phyloP scores from a whole-genome alignment of 2,888 invertebrate species.

The Nycteola revayana region DNA sequence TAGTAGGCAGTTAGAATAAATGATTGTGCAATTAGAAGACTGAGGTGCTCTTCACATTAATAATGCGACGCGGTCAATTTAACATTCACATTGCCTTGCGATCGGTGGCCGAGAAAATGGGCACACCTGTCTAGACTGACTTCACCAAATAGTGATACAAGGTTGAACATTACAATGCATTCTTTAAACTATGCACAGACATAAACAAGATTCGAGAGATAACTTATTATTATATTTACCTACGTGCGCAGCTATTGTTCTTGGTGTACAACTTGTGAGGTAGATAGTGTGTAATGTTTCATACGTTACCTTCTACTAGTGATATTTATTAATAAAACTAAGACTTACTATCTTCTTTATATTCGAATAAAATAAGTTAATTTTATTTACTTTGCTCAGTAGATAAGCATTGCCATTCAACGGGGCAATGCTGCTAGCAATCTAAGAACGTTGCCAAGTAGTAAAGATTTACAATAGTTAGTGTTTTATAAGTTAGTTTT shows the following conservation, averaged over 20 bases:
- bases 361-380: too few relatives aligned
- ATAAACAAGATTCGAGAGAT: constrained; percentile 18
- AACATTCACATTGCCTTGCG: constrained; percentile 46
- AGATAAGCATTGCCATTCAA: too few relatives aligned
- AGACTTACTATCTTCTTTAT: too few relatives aligned
- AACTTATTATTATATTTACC: constrained; percentile 1
- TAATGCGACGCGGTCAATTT: constrained; percentile 57
- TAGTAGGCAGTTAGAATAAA: constrained; percentile 43
- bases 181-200: constrained; percentile 13
- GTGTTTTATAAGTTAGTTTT: too few relatives aligned
- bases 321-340: too few relatives aligned
- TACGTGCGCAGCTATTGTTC: neutral
- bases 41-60: constrained; percentile 42
- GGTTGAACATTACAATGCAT: constrained; percentile 38
- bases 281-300: too few relatives aligned
- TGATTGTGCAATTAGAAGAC: constrained; percentile 47
- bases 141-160: constrained; percentile 38
- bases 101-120: constrained; percentile 33
- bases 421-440: too few relatives aligned
- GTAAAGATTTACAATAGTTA: too few relatives aligned
- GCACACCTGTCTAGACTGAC: constrained; percentile 41
- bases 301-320: too few relatives aligned
- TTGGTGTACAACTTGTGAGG: too few relatives aligned
- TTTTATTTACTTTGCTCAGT: too few relatives aligned
- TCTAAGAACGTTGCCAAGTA: too few relatives aligned